Evolutionary conservation across 1,140 invertebrate genomes (phyloP).

Genomic region (Achatina immaculata): DNA sequence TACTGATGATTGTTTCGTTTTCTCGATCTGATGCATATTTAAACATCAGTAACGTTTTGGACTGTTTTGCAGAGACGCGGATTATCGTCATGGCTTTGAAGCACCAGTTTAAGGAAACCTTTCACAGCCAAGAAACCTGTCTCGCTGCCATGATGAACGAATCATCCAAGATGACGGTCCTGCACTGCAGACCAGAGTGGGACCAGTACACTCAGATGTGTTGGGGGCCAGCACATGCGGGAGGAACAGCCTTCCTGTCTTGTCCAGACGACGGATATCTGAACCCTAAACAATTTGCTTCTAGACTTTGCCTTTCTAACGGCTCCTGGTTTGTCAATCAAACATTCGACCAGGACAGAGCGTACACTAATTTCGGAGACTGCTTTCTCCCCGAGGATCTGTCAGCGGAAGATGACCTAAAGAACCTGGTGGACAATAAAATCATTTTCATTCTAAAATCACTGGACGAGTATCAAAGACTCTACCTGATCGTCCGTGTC

Average conservation of each 20-base stretch:
- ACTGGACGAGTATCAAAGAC: not conserved
- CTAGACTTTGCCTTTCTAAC: conserved; percentile 13
- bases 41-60: too few relatives aligned
- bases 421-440: conserved; percentile 16
- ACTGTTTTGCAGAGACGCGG: too few relatives aligned
- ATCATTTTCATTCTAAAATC: conserved; percentile 16
- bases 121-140: not conserved
- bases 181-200: conserved; percentile 25
- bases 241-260: not conserved
- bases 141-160: not conserved
- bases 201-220: conserved; percentile 30
- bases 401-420: conserved; percentile 11
- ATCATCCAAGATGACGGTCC: not conserved
- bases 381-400: conserved; percentile 7
- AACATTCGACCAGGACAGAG: conserved; percentile 8
- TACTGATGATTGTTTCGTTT: too few relatives aligned
- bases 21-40: too few relatives aligned
- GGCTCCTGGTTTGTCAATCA: conserved; percentile 32
- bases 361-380: conserved; percentile 1
- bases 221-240: conserved; percentile 36
- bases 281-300: conserved; percentile 32
- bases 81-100: too few relatives aligned
- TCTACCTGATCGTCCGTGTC: not conserved
- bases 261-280: conserved; percentile 32
- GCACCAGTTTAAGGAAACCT: too few relatives aligned